phyloP scores from a whole-genome alignment of 2,888 invertebrate genomes.

The Chalcosyrphus nemorum region DNA sequence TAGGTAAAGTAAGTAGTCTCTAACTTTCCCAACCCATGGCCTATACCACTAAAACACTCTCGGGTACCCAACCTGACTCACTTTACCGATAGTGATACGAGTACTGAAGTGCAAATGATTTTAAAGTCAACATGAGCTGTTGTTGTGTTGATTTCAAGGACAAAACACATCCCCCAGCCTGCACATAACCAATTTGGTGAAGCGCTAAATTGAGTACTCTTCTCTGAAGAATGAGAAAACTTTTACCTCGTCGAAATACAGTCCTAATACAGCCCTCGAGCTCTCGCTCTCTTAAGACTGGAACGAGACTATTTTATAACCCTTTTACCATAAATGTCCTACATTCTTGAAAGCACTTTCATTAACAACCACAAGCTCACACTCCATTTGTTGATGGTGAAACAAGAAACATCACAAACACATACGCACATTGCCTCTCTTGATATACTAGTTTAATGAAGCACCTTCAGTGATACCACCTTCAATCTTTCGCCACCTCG shows the following conservation, averaged over 20 bases:
- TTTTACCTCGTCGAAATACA: not conserved
- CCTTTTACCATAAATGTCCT: constrained; percentile 40
- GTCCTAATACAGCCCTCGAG: not conserved
- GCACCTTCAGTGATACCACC: not conserved
- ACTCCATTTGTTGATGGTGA: not conserved
- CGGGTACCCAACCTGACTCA: no score
- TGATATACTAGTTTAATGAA: not conserved
- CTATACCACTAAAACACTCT: no score
- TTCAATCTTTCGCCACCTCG: not conserved
- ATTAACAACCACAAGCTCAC: not conserved
- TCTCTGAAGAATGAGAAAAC: not conserved
- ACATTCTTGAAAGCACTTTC: constrained; percentile 21
- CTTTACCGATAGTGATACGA: not conserved
- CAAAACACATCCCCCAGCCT: not conserved
- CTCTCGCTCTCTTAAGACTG: not conserved
- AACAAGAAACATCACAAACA: not conserved
- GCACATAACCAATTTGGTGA: not conserved
- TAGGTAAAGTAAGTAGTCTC: no score
- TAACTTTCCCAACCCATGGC: no score
- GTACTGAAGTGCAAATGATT: no score
- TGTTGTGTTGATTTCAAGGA: not conserved
- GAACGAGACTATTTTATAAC: constrained; percentile 24
- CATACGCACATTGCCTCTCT: not conserved
- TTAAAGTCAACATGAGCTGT: no score
- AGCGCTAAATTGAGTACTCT: not conserved